These are phyloP conservation scores for Amia ocellicauda DNA, from an alignment of 2,113 vertebrate genomes.

Conservation along the genomic window DNA sequence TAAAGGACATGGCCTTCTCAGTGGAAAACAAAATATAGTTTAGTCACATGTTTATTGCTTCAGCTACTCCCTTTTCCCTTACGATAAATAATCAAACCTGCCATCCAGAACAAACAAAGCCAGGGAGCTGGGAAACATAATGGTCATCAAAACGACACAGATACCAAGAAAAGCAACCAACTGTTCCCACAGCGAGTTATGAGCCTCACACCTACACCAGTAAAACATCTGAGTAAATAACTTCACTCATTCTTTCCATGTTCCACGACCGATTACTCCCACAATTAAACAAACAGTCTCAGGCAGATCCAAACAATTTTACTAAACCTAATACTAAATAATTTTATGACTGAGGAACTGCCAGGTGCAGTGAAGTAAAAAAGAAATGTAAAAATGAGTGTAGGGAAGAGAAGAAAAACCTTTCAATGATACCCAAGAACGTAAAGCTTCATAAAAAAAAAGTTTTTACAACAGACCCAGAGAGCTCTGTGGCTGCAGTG, in stretches of 20 bases:
- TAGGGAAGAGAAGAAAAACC: conserved; percentile 30
- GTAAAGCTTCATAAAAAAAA: conserved; percentile 34
- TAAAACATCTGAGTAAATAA: conserved; percentile 95
- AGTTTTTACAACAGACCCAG: conserved; percentile 23
- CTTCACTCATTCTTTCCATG: conserved; percentile 92
- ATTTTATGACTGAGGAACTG: conserved; percentile 13
- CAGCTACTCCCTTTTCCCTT: conserved; percentile 89
- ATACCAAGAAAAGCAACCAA: conserved; percentile 88
- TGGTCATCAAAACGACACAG: conserved; percentile 80
- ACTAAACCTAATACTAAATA: conserved; percentile 26
- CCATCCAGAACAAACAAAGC: conserved; percentile 96
- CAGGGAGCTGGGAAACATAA: conserved; percentile 72
- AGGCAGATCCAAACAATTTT: conserved; percentile 68
- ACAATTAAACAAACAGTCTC: conserved; percentile 90
- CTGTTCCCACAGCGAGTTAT: conserved; percentile 85
- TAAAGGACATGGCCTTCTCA: conserved; percentile 83
- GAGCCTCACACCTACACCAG: conserved; percentile 92
- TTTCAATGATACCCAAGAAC: conserved; percentile 14
- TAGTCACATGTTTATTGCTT: conserved; percentile 91
- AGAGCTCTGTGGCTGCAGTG: conserved; percentile 21
- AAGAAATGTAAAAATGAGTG: background rate
- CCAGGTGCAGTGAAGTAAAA: background rate
- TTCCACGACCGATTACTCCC: conserved; percentile 85
- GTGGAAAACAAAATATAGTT: conserved; percentile 92
- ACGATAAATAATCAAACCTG: conserved; percentile 98